These are phyloP conservation scores for Oncorhynchus clarkii DNA, from an alignment of 2,113 vertebrate species.

Conservation along the genomic window DNA sequence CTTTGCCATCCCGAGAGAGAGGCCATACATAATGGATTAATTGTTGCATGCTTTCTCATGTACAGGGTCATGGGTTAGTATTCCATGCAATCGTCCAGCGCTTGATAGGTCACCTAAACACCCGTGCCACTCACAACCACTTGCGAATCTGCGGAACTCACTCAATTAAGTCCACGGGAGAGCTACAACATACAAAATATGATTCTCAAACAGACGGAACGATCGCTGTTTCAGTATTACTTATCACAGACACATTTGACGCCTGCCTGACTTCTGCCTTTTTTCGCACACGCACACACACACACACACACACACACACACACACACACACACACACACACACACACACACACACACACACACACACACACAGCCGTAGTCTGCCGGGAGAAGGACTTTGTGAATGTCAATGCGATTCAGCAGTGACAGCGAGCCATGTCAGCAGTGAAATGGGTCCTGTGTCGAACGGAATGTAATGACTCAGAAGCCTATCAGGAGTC, in stretches of 20 bases:
- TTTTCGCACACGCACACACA: too few relatives aligned
- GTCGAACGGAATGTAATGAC: constrained; percentile 59
- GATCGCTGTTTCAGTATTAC: constrained; percentile 27
- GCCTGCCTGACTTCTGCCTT: not conserved
- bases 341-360: too few relatives aligned
- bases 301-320: too few relatives aligned
- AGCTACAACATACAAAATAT: constrained; percentile 20
- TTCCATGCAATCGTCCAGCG: constrained; percentile 3
- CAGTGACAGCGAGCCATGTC: constrained; percentile 57
- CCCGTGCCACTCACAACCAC: constrained; percentile 13
- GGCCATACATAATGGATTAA: constrained; percentile 74
- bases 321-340: too few relatives aligned
- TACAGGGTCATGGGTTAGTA: constrained; percentile 61
- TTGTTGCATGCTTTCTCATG: constrained; percentile 62
- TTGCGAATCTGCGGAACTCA: constrained; percentile 44
- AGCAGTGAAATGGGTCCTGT: constrained; percentile 53
- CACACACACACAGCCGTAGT: not conserved
- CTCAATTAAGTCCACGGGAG: constrained; percentile 51
- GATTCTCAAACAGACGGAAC: constrained; percentile 38
- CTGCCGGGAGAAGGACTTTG: constrained; percentile 52
- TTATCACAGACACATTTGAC: constrained; percentile 1
- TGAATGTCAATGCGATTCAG: constrained; percentile 63
- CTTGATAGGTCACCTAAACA: constrained; percentile 55
- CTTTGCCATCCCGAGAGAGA: constrained; percentile 57
- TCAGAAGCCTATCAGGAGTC: constrained; percentile 57